Base-by-base conservation (phyloP, 2,797 vertebrate species). In the Schizopygopsis pylzovi region DNA sequence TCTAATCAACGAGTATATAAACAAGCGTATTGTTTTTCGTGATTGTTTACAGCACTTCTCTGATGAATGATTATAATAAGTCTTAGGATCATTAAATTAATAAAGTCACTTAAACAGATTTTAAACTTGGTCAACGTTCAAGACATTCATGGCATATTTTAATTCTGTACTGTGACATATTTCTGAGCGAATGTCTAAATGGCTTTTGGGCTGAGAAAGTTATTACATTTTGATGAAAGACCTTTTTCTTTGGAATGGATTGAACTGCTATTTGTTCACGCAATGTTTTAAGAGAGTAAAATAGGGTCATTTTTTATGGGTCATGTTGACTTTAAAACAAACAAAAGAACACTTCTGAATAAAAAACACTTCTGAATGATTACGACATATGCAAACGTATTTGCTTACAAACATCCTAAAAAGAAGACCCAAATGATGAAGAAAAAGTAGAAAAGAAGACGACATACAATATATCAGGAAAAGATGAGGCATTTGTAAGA, bases 1-100 rank as follows among this genome's bases (percentile, higher is more conserved):
- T 41, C 12, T 39, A 70, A 79, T 85, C 18, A 70, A 71, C 0
- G 13, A 52, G 33, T 52, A 84, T 49, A 77, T 77, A 67, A 84
- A 70, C 61, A 22, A 54, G 47, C 6, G 5, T 84, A 70, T 52
- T 78, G 61, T 84, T 78, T 63, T 54, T 11, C 56, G 25, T 20
- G 22, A 33, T 18, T 78, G 37, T 70, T 77, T 54, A 52, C 28
- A 77, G 33, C 73, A 6, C 33, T 41, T 45, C 25, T 67, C 43
- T 33, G 79, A 49, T 47, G 18, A 65, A 67, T 49, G 43, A 33
- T 59, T n/a, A n/a, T n/a, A 4, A 59, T n/a, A 59, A 4, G 56
- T n/a, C 0, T 59, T 59, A 59, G 22, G 56, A 59, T 59, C n/a
- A n/a, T 59, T 59, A 10, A 3, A 22, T 33, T 28, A 45, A 12